Evolutionary conservation across 2,888 invertebrate species (phyloP), one percentile per base, ranked within the genome.

Genomic region (Papilio demoleus): DNA sequence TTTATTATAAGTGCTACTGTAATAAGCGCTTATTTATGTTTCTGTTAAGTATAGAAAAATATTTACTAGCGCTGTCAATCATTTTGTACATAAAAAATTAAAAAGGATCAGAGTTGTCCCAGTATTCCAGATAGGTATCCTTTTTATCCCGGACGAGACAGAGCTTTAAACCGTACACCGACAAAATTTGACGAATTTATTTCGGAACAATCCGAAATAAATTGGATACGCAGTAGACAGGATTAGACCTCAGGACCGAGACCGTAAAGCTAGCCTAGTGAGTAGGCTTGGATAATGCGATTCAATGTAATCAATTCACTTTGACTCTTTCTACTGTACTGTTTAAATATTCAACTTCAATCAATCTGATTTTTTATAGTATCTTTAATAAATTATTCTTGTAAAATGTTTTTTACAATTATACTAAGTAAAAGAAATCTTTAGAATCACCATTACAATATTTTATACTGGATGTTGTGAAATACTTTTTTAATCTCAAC

Each of bases 161-260:
- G 12, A 50, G 24, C 22, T 24, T 50, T 50, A 50, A 12, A 14
- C 9, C 42, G 22, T 22, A 53, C 27, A 53, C 24, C 2, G 53
- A 53, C 53, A n/a, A 53, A 53, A 27, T 53, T 53, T 53, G 53
- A 53, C 27, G 11, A 27, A 53, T 27, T 27, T 4, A 53, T 53
- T 53, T 27, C n/a, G 14, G 27, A 53, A 53, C 27, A 53, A 53
- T 53, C 27, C 27, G 53, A 53, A 53, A 53, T 53, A 53, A 53
- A 53, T 53, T 53, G 53, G 27, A 53, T 27, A 53, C 53, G n/a
- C n/a, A 53, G 14, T n/a, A 53, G 53, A 53, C 53, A 27, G 53
- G 53, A 53, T 53, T 53, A 27, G n/a, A 27, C 5, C 6, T 53
- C 27, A 8, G 53, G 27, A 53, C 22, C 22, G 9, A 17, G 47